Evolutionary conservation across 2,113 vertebrate genomes (phyloP), one percentile per base, ranked within the genome.

Genomic region (Channa maculata): DNA sequence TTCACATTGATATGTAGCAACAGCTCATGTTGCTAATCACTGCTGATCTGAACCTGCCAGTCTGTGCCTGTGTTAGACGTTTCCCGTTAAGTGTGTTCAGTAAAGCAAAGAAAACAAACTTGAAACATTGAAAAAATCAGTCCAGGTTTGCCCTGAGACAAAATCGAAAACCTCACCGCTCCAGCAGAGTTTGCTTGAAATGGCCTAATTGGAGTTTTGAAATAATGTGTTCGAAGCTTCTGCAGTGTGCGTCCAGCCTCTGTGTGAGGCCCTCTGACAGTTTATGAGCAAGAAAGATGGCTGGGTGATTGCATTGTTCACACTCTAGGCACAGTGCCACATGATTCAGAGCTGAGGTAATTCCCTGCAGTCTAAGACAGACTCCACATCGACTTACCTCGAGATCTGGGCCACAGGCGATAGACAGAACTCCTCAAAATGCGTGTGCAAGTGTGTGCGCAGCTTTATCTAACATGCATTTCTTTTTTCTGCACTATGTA

Each of bases 271-370:
- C 80, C 79, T 83, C 77, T 85, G 89, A 89, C 86, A 86, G 76
- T 86, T 88, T 86, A 79, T 86, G 81, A 89, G 86, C 45, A 68
- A 89, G 88, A 88, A 79, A 54, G 83, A 89, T 84, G 86, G 84
- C 71, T 75, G 81, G 60, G 54, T 86, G 90, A 92, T 88, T 88
- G 84, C 87, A 68, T 77, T 80, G 79, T 88, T 81, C 84, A 80
- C 84, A 77, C 81, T 86, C 68, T 55, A 50, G 86, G 89, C 87
- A 73, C 59, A 61, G 80, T 64, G 85, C 77, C 81, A 86, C 86
- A 88, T 91, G 91, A 90, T 81, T 92, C 85, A 71, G 70, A 59
- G 85, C 90, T 93, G 91, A 93, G 88, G 90, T 93, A 77, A 94
- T 92, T 84, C 82, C 82, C 80, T 74, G 64, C 75, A 62, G 88